A percentile compares a stretch with the other conserved stretches of the same genome.
phyloP scores from a whole-genome alignment of 2,888 invertebrate species.

The Poecilobothrus nobilitatus region DNA sequence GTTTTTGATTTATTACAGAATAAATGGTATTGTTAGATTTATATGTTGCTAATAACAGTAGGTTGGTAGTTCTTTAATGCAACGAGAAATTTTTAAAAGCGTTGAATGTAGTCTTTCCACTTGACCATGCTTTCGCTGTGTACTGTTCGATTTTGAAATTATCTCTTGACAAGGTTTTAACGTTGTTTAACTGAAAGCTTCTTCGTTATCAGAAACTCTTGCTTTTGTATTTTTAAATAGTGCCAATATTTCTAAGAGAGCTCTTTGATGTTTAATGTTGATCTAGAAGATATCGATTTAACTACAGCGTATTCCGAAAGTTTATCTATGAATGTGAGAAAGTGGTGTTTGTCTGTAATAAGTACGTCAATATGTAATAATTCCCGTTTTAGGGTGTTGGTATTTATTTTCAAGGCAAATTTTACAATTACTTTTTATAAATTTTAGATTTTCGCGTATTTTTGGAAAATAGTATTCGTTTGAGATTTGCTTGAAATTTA shows the following conservation, averaged over 20 bases:
- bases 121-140: conserved; percentile 13
- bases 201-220: no score
- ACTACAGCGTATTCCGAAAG: conserved; percentile 21
- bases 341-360: conserved; percentile 12
- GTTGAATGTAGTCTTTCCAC: conserved; percentile 7
- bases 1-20: conserved; percentile 3
- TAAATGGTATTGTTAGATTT: conserved; percentile 13
- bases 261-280: conserved; percentile 9
- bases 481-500: not conserved
- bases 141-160: conserved; percentile 7
- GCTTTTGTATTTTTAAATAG: not conserved
- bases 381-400: not conserved
- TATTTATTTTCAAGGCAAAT: conserved; percentile 13
- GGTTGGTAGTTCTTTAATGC: not conserved
- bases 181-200: not conserved
- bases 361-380: conserved; percentile 8
- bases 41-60: conserved; percentile 12
- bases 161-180: not conserved
- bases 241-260: no score
- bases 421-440: conserved; percentile 10
- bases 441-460: not conserved
- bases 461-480: conserved; percentile 12
- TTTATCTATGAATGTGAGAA: conserved; percentile 15
- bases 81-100: not conserved
- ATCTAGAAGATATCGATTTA: conserved; percentile 16